Evolutionary conservation across 2,113 vertebrate genomes (phyloP), one percentile per base, ranked within the genome.

Genomic region (Scytalopus superciliaris): DNA sequence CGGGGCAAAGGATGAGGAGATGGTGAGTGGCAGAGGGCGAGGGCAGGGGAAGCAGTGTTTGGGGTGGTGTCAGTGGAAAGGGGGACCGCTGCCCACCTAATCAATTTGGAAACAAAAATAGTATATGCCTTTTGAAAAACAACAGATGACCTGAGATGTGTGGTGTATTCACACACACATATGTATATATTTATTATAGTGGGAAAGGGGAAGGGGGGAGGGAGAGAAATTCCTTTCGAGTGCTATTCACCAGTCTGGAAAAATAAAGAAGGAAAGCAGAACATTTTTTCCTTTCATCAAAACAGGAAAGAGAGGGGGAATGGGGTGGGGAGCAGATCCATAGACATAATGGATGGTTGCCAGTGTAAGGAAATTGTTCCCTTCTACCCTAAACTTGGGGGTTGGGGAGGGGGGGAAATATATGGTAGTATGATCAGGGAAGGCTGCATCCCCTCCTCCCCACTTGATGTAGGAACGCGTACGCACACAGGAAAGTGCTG

Each of bases 191-290:
- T 92, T 96, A 68, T 96, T 97, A 94, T 94, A 93, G 69, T 87
- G 87, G 94, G 73, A 97, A 95, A 97, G 95, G 97, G 94, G 91
- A 96, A 93, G 40, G 78, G 92, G 91, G 92, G 66, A 91, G 93
- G 95, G 92, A 92, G 55, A 96, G 79, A 97, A 97, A 97, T 98
- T 97, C 97, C 97, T 98, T 98, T 98, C 23, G 97, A 95, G 60
- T 97, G 94, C 97, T 96, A 98, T 97, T 98, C 98, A 98, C 95
- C 91, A 95, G 97, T 98, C 98, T 97, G 98, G 98, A 98, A 98
- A 98, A 98, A 98, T 98, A 98, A 98, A 98, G 98, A 98, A 98
- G 98, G 98, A 97, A 98, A 98, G 97, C 97, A 96, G 97, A 97
- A 97, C 97, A 97, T 97, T 96, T 95, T 98, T 98, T 97, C 97